Conservation (phyloP, 2,113 vertebrate genomes). For the Pseudopipra pipra region DNA sequence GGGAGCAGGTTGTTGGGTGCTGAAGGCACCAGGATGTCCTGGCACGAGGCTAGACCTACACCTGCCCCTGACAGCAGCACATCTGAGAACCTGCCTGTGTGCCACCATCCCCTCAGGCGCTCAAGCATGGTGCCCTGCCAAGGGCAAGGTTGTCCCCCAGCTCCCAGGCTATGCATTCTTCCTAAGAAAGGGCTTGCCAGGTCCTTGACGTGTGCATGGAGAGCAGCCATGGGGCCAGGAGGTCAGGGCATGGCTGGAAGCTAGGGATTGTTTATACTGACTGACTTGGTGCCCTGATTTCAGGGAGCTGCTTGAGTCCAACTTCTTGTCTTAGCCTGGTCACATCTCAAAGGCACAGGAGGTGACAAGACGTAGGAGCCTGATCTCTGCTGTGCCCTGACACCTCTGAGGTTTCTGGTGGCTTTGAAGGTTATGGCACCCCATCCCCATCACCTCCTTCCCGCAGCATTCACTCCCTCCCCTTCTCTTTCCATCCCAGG, state of each 20-base stretch:
- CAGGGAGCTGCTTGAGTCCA: background rate
- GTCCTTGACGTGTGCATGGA: rapidly evolving
- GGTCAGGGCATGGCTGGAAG: background rate
- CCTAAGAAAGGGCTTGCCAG: background rate
- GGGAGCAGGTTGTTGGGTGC: background rate
- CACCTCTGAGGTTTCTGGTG: background rate
- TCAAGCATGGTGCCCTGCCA: background rate
- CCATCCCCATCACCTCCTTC: background rate
- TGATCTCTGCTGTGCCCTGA: background rate
- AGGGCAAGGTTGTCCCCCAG: background rate
- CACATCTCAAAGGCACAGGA: background rate
- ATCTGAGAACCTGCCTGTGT: background rate
- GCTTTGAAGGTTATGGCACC: background rate
- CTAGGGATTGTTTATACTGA: rapidly evolving
- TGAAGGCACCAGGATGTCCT: background rate
- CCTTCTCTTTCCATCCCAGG: conserved; percentile 55
- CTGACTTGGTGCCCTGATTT: background rate
- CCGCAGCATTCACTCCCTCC: background rate
- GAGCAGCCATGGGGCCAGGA: background rate
- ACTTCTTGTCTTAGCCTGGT: background rate
- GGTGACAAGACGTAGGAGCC: background rate
- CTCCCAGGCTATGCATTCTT: background rate
- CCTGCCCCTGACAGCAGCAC: background rate
- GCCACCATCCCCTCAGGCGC: background rate
- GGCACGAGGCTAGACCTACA: background rate